A percentile compares a stretch with the other conserved stretches of the same genome.
phyloP scores from a whole-genome alignment of 2,113 vertebrate species.

The Notiomystis cincta region DNA sequence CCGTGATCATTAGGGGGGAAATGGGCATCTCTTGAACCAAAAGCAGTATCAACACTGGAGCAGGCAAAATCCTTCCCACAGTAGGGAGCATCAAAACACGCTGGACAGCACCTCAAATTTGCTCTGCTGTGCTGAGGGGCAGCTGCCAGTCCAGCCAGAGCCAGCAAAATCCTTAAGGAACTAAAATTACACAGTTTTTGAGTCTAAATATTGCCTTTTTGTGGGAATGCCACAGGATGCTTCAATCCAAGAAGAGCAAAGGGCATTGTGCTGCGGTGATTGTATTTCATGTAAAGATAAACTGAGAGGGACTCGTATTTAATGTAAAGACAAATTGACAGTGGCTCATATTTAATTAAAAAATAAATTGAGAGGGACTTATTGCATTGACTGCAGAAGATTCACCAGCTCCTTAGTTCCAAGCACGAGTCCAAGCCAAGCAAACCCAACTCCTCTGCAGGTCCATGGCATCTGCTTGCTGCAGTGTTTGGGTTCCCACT shows the following conservation, averaged over 20 bases:
- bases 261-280: rapidly evolving
- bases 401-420: not conserved
- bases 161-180: not conserved
- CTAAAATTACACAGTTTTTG: not conserved
- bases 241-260: not conserved
- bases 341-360: not conserved
- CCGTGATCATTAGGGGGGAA: not conserved
- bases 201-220: not conserved
- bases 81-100: not conserved
- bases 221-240: not conserved
- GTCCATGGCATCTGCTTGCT: constrained; percentile 49
- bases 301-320: not conserved
- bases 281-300: not conserved
- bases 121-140: not conserved
- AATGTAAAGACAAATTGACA: not conserved
- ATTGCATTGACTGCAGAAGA: not conserved
- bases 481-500: constrained; percentile 49
- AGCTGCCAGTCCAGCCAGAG: not conserved
- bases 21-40: not conserved
- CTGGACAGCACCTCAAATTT: not conserved
- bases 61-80: not conserved
- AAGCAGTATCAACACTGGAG: constrained; percentile 46
- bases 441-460: not conserved
- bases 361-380: not conserved
- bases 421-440: not conserved